A percentile compares a stretch with the other conserved stretches of the same genome.
phyloP scores from a whole-genome alignment of 2,888 invertebrate species.

The Athetis lepigone region DNA sequence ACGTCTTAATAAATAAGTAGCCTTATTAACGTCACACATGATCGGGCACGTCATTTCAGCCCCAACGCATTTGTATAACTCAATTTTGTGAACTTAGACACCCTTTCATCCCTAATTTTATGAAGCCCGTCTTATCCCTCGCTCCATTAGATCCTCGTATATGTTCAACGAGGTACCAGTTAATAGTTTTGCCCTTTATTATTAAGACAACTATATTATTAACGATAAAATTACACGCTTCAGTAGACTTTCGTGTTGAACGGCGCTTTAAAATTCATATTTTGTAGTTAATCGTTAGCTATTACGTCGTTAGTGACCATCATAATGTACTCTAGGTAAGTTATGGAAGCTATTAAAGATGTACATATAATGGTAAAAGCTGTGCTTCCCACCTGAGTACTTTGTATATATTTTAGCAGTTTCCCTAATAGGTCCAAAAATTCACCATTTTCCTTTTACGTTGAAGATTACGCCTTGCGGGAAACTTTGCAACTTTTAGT shows the following conservation, averaged over 20 bases:
- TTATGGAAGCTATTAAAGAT: slow-evolving; percentile 36
- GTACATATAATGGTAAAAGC: slow-evolving; percentile 39
- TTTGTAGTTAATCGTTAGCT: slow-evolving; percentile 12
- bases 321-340: slow-evolving; percentile 20
- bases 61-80: slow-evolving; percentile 56
- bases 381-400: slow-evolving; percentile 47
- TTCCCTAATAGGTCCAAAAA: slow-evolving; percentile 36
- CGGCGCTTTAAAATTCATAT: slow-evolving; percentile 10
- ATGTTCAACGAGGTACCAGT: slow-evolving; percentile 35
- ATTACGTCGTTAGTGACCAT: slow-evolving; percentile 21
- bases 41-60: slow-evolving; percentile 32
- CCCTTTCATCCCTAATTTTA: slow-evolving; percentile 73
- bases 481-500: slow-evolving; percentile 28
- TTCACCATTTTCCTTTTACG: slow-evolving; percentile 35
- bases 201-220: slow-evolving; percentile 44
- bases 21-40: slow-evolving; percentile 11
- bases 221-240: slow-evolving; percentile 32
- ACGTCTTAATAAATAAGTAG: neutral
- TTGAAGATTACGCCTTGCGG: slow-evolving; percentile 12
- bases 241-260: slow-evolving; percentile 17
- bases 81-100: slow-evolving; percentile 67
- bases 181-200: slow-evolving; percentile 59
- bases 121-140: slow-evolving; percentile 67
- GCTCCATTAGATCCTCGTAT: slow-evolving; percentile 63
- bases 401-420: slow-evolving; percentile 42